Conservation (phyloP, 1,140 invertebrate species). For the Acromyrmex echinatior region DNA sequence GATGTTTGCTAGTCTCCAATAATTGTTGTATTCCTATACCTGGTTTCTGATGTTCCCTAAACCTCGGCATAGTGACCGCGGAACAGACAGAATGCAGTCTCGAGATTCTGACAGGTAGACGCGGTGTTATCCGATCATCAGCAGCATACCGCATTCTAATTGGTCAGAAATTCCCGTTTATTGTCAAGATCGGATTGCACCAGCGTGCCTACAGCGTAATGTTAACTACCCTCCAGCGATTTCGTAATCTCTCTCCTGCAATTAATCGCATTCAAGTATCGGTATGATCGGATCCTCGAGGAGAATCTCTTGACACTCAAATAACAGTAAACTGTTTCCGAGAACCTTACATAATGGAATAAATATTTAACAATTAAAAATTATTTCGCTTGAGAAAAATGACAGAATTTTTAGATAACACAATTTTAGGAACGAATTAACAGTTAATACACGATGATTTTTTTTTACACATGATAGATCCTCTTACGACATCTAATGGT, state of each 20-base stretch:
- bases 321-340: not conserved
- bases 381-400: not conserved
- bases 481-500: too few species aligned
- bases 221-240: conserved; percentile 47
- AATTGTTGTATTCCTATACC: not conserved
- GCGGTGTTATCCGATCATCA: conserved; percentile 33
- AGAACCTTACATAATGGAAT: not conserved
- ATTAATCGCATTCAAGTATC: conserved; percentile 32
- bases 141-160: conserved; percentile 28
- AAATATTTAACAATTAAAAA: not conserved
- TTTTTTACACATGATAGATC: too few species aligned
- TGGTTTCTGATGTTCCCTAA: conserved; percentile 8
- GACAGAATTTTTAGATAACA: not conserved
- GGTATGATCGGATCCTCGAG: conserved; percentile 34
- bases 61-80: conserved; percentile 22
- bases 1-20: not conserved
- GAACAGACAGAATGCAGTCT: conserved; percentile 45
- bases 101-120: conserved; percentile 20
- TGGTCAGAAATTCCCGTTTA: conserved; percentile 57
- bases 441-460: too few species aligned
- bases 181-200: conserved; percentile 51
- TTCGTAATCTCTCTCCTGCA: conserved; percentile 25
- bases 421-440: not conserved
- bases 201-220: conserved; percentile 34
- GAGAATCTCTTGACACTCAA: conserved; percentile 14